Percentiles rank a stretch among this genome's conserved stretches.
These are phyloP conservation scores for Sycophila texana DNA, from an alignment of 2,888 invertebrate species.

Conservation along the genomic window DNA sequence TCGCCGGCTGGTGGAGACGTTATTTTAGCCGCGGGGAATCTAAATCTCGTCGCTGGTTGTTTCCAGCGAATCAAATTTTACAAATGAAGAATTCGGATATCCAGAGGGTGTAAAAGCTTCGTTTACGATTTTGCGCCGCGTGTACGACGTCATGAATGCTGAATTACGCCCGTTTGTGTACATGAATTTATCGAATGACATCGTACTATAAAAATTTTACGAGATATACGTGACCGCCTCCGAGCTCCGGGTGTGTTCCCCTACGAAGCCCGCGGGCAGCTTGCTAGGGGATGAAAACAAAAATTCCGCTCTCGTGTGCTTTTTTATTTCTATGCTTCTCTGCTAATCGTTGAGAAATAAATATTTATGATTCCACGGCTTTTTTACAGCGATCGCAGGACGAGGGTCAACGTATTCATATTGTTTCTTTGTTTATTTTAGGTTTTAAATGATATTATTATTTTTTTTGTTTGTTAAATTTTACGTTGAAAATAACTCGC, in stretches of 20 bases:
- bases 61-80: conserved; percentile 2
- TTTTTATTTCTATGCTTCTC: conserved; percentile 18
- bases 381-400: neutral
- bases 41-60: neutral
- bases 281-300: neutral
- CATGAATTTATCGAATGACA: conserved; percentile 50
- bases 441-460: too few relatives aligned
- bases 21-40: neutral
- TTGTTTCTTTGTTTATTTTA: too few relatives aligned
- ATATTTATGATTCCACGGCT: conserved; percentile 17
- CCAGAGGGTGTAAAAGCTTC: conserved; percentile 33
- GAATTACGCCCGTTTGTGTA: conserved; percentile 44
- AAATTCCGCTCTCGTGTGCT: neutral
- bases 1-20: neutral
- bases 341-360: conserved; percentile 10
- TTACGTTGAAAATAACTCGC: neutral
- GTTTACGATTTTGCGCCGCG: conserved; percentile 39
- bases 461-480: neutral
- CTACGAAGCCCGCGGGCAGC: neutral
- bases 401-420: too few relatives aligned
- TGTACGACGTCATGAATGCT: conserved; percentile 33
- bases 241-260: neutral
- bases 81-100: conserved; percentile 30
- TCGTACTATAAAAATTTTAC: conserved; percentile 50
- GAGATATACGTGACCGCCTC: conserved; percentile 22